A percentile compares a stretch with the other conserved stretches of the same genome.
Conservation (phyloP, 1,140 invertebrate species). For the Andricus grossulariae region DNA sequence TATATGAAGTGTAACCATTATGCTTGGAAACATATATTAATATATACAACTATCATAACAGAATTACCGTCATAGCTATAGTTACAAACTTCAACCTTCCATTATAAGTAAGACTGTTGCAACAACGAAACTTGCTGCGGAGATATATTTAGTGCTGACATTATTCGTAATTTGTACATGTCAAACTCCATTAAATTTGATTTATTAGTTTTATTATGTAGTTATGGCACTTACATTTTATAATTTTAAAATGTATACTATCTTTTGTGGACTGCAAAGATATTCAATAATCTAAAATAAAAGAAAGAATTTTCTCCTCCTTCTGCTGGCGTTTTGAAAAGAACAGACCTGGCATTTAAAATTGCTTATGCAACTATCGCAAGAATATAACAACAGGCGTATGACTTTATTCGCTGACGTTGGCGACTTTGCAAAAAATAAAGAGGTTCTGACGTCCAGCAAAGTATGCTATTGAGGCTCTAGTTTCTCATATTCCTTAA, state of each 20-base stretch:
- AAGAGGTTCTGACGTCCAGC: conserved; percentile 20
- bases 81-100: neutral
- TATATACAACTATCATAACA: neutral
- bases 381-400: neutral
- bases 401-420: conserved; percentile 20
- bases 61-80: neutral
- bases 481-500: conserved; percentile 4
- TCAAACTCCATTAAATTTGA: too few relatives aligned
- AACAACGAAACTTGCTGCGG: neutral
- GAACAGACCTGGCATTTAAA: conserved; percentile 15
- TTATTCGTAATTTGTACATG: too few relatives aligned
- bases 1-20: neutral
- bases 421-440: neutral
- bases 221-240: too few relatives aligned
- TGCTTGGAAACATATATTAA: neutral
- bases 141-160: neutral
- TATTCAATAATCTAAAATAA: neutral
- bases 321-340: conserved; percentile 4
- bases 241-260: too few relatives aligned
- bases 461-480: conserved; percentile 20
- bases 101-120: neutral
- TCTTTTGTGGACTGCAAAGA: too few relatives aligned
- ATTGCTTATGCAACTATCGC: conserved; percentile 20
- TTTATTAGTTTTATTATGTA: too few relatives aligned
- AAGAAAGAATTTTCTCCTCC: neutral